phyloP scores from a whole-genome alignment of 2,888 invertebrate species.

The Eudemis profundana region DNA sequence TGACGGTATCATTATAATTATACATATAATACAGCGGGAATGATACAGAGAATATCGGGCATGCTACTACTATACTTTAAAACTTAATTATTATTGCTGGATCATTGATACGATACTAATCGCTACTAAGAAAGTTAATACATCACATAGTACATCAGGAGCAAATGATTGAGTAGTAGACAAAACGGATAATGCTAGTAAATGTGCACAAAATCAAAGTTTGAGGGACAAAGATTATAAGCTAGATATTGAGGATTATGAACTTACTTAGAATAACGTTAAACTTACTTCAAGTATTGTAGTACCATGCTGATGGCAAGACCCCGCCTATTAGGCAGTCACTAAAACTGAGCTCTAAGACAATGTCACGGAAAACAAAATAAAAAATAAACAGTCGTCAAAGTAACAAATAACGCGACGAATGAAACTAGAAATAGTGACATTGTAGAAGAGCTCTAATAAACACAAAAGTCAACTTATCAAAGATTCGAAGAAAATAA shows the following conservation, averaged over 20 bases:
- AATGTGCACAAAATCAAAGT: not conserved
- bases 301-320: conserved; percentile 64
- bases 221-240: not conserved
- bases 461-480: conserved; percentile 67
- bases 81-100: conserved; percentile 41
- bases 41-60: conserved; percentile 70
- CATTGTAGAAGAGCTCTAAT: conserved; percentile 62
- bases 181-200: not conserved
- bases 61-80: conserved; percentile 64
- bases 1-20: conserved; percentile 75
- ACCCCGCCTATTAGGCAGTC: conserved; percentile 68
- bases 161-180: not conserved
- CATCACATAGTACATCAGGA: not conserved
- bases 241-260: not conserved
- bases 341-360: conserved; percentile 65
- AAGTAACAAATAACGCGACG: conserved; percentile 38
- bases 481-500: conserved; percentile 64
- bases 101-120: conserved; percentile 7
- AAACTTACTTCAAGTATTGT: conserved; percentile 53
- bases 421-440: conserved; percentile 48
- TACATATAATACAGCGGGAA: conserved; percentile 74
- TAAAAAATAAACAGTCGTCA: conserved; percentile 43
- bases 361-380: conserved; percentile 55
- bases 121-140: not conserved
- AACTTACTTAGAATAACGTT: conserved; percentile 14